These are phyloP conservation scores for Philaethria dido DNA, from an alignment of 2,888 invertebrate species.

Conservation along the genomic window DNA sequence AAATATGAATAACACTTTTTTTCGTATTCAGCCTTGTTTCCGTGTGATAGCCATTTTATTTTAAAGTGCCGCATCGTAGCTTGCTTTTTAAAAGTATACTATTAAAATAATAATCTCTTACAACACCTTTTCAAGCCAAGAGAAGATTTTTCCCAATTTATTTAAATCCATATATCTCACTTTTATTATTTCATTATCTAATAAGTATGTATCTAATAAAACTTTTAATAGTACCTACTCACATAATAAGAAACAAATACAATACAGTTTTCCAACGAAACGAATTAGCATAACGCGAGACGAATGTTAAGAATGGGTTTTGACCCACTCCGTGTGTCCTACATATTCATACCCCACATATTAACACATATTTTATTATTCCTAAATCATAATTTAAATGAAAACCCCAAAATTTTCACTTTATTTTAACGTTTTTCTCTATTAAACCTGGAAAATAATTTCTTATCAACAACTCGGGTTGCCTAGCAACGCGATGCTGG, in stretches of 20 bases:
- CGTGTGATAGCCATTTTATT: no score
- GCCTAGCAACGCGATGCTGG: constrained; percentile 60
- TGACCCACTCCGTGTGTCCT: no score
- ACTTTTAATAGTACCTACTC: neutral
- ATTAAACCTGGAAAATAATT: neutral
- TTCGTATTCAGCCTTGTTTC: no score
- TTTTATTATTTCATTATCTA: no score
- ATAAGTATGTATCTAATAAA: neutral
- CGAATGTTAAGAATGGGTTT: neutral
- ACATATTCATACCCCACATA: neutral
- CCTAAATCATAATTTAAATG: neutral
- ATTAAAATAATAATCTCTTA: no score
- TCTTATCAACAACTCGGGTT: constrained; percentile 45
- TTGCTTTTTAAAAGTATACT: no score
- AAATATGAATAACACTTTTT: no score
- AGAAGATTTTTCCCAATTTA: no score
- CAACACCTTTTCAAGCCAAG: no score
- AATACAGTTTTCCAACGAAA: neutral
- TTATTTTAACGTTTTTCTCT: neutral
- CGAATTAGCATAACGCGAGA: neutral
- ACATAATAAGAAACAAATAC: neutral
- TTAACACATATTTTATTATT: neutral
- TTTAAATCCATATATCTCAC: no score
- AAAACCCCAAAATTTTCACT: neutral
- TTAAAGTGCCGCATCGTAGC: no score